phyloP scores from a whole-genome alignment of 2,888 invertebrate genomes.

The Hartigia nigra region DNA sequence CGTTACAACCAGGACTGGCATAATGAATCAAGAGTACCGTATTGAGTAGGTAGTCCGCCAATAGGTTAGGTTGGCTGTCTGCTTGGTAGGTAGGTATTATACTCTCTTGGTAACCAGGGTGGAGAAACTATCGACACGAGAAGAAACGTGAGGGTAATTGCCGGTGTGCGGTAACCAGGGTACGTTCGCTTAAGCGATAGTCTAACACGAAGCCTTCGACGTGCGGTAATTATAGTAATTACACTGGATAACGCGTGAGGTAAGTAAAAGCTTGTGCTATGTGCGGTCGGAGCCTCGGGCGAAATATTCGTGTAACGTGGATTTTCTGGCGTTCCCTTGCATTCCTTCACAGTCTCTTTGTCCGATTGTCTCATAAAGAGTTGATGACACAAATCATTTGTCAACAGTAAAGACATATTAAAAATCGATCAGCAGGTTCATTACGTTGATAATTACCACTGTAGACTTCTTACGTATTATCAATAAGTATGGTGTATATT shows the following conservation, averaged over 20 bases:
- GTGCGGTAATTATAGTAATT: not conserved
- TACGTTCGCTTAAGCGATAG: not conserved
- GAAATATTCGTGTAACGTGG: not conserved
- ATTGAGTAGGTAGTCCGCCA: not conserved
- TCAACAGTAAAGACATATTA: not conserved
- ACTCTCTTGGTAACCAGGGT: not conserved
- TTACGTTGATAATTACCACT: not conserved
- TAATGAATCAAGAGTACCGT: not conserved
- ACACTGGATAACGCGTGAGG: not conserved
- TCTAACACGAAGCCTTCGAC: not conserved
- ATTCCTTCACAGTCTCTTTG: not conserved
- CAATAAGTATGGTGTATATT: not conserved
- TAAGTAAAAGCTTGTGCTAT: not conserved
- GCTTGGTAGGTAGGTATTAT: not conserved
- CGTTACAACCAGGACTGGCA: not conserved
- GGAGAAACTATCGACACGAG: not conserved
- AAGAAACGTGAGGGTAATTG: not conserved
- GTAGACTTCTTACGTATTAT: not conserved
- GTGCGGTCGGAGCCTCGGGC: not conserved
- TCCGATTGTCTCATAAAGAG: slow-evolving; percentile 15
- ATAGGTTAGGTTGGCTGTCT: not conserved
- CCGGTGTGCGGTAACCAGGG: not conserved
- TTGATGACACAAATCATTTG: slow-evolving; percentile 12
- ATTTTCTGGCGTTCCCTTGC: slow-evolving; percentile 19
- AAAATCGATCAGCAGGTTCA: not conserved